A percentile compares a stretch with the other conserved stretches of the same genome.
Conservation (phyloP, 2,888 invertebrate species). For the Lathronympha strigana region DNA sequence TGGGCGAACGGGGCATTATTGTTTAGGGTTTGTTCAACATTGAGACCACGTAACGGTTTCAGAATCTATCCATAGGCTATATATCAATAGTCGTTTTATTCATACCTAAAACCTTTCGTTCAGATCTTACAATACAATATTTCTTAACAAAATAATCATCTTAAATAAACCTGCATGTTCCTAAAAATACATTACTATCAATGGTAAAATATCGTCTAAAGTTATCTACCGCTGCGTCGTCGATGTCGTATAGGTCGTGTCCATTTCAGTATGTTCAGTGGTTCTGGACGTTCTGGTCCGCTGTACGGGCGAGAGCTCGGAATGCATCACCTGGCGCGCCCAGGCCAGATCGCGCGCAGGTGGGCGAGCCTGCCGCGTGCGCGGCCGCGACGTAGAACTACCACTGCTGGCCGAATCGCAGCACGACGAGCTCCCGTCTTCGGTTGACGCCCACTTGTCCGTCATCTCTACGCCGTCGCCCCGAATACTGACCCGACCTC, state of each 20-base stretch:
- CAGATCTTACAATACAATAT: constrained; percentile 49
- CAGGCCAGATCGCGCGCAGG: constrained; percentile 62
- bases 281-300: constrained; percentile 49
- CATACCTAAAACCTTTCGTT: not conserved
- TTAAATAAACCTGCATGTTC: constrained; percentile 54
- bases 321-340: constrained; percentile 63
- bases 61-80: too few species aligned
- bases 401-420: constrained; percentile 56
- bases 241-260: constrained; percentile 63
- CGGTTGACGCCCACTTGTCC: constrained; percentile 15
- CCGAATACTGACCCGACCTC: constrained; percentile 25
- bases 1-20: too few species aligned
- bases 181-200: constrained; percentile 57
- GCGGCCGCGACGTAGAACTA: constrained; percentile 59
- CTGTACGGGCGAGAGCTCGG: constrained; percentile 42
- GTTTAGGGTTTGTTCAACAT: not conserved
- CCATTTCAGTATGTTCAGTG: constrained; percentile 59
- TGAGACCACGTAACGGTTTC: too few species aligned
- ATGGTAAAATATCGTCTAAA: constrained; percentile 49
- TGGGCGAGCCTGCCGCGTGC: constrained; percentile 49
- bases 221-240: constrained; percentile 55
- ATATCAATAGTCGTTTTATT: constrained; percentile 21
- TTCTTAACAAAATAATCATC: constrained; percentile 66
- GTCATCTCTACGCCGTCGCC: not conserved
- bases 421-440: constrained; percentile 54